Conservation (phyloP, 2,888 invertebrate species). For the Caenorhabditis sp. region DNA sequence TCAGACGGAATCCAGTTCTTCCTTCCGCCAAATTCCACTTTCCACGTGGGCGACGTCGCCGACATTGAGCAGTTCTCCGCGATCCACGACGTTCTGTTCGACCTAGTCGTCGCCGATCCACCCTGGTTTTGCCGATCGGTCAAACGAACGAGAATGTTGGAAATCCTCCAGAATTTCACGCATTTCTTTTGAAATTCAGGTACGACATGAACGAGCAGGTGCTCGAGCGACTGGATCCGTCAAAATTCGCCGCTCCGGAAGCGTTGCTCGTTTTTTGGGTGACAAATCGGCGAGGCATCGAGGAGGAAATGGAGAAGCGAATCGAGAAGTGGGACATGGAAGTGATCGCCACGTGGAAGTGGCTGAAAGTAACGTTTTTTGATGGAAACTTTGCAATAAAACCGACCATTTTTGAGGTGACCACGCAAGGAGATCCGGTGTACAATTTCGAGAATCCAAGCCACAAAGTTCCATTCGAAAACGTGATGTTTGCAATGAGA, state of each 20-base stretch:
- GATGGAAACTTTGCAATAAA: too few species aligned
- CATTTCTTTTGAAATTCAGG: slow-evolving; percentile 80
- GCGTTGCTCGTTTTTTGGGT: slow-evolving; percentile 91
- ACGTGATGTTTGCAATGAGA: slow-evolving; percentile 84
- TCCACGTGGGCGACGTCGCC: slow-evolving; percentile 53
- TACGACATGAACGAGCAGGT: slow-evolving; percentile 88
- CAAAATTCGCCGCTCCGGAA: slow-evolving; percentile 82
- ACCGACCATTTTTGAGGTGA: too few species aligned
- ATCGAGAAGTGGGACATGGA: slow-evolving; percentile 88
- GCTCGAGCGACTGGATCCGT: slow-evolving; percentile 85
- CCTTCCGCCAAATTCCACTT: slow-evolving; percentile 48
- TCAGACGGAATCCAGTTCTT: slow-evolving; percentile 1
- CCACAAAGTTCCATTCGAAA: slow-evolving; percentile 92
- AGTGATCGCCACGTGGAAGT: slow-evolving; percentile 82
- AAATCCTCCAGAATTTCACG: too few species aligned
- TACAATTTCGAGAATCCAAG: slow-evolving; percentile 83
- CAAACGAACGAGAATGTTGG: slow-evolving; percentile 83
- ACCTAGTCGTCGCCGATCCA: slow-evolving; percentile 91
- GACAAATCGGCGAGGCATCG: slow-evolving; percentile 84
- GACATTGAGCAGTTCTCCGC: slow-evolving; percentile 37
- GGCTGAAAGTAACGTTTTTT: slow-evolving; percentile 95
- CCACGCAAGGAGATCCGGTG: slow-evolving; percentile 84
- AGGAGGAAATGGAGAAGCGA: slow-evolving; percentile 83
- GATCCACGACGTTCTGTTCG: slow-evolving; percentile 81
- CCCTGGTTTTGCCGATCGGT: slow-evolving; percentile 98